phyloP scores from a whole-genome alignment of 2,888 invertebrate species.

The Cerceris rybyensis region DNA sequence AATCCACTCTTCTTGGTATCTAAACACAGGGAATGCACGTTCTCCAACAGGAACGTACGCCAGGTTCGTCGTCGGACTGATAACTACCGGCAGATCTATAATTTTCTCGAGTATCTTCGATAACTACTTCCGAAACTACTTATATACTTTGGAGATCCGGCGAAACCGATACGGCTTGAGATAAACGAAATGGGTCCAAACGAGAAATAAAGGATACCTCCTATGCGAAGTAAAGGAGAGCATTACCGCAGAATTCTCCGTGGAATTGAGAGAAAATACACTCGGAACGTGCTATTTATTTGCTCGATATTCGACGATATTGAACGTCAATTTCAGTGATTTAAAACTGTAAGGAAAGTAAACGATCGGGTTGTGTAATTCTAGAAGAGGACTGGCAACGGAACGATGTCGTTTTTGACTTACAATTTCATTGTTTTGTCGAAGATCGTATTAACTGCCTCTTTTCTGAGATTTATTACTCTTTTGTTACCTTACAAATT shows the following conservation, averaged over 20 bases:
- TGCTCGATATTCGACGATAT: not conserved
- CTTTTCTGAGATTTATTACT: too few species aligned
- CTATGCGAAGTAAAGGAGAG: not conserved
- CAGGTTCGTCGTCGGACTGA: not conserved
- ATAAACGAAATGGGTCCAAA: slow-evolving; percentile 31
- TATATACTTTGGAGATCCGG: slow-evolving; percentile 26
- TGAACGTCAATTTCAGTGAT: not conserved
- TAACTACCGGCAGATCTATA: slow-evolving; percentile 30
- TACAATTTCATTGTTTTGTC: too few species aligned
- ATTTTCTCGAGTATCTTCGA: slow-evolving; percentile 33
- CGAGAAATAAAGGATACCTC: slow-evolving; percentile 18
- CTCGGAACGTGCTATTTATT: not conserved
- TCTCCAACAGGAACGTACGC: not conserved
- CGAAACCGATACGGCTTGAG: slow-evolving; percentile 20
- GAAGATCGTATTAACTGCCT: too few species aligned
- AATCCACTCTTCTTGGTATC: not conserved
- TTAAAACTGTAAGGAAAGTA: not conserved
- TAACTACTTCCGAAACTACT: slow-evolving; percentile 47
- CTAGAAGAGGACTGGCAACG: not conserved
- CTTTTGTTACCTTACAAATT: too few species aligned
- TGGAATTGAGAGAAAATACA: slow-evolving; percentile 4
- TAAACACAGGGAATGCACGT: not conserved
- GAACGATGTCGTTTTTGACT: too few species aligned
- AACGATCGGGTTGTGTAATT: not conserved
- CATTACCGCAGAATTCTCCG: slow-evolving; percentile 18